Evolutionary conservation across 2,888 invertebrate genomes (phyloP).

Genomic region (Cheilosia impressa): DNA sequence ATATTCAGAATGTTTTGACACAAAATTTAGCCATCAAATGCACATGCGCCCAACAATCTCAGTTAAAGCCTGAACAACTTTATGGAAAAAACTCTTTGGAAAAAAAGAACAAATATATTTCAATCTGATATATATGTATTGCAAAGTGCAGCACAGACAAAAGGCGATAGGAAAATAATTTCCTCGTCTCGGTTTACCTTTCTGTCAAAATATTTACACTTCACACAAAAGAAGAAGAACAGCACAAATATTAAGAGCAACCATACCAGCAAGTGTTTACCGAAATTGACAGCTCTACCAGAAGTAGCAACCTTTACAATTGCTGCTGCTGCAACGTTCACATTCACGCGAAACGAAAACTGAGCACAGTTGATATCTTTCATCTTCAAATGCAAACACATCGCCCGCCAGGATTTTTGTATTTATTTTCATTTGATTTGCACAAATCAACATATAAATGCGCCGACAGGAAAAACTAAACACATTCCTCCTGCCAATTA

Average conservation of each 20-base stretch:
- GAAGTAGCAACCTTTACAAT: constrained; percentile 20
- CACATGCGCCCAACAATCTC: no score
- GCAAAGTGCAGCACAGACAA: no score
- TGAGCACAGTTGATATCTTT: constrained; percentile 28
- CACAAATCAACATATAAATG: constrained; percentile 45
- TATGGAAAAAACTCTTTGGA: no score
- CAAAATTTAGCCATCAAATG: no score
- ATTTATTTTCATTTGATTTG: constrained; percentile 51
- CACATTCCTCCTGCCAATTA: constrained; percentile 66
- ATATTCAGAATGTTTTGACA: no score
- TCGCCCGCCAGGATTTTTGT: constrained; percentile 1
- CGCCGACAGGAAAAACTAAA: constrained; percentile 53
- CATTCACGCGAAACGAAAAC: constrained; percentile 36
- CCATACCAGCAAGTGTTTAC: constrained; percentile 11
- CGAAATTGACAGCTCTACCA: constrained; percentile 43
- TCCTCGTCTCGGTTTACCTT: neutral
- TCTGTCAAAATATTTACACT: constrained; percentile 39
- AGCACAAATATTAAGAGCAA: constrained; percentile 4
- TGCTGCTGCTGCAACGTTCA: constrained; percentile 9
- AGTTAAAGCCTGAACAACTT: no score
- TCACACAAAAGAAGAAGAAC: neutral
- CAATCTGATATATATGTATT: no score
- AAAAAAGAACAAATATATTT: no score
- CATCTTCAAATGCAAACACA: constrained; percentile 17
- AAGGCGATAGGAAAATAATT: neutral